These are phyloP conservation scores for Cavia porcellus DNA, from an alignment of 2,113 vertebrate species.

Conservation along the genomic window DNA sequence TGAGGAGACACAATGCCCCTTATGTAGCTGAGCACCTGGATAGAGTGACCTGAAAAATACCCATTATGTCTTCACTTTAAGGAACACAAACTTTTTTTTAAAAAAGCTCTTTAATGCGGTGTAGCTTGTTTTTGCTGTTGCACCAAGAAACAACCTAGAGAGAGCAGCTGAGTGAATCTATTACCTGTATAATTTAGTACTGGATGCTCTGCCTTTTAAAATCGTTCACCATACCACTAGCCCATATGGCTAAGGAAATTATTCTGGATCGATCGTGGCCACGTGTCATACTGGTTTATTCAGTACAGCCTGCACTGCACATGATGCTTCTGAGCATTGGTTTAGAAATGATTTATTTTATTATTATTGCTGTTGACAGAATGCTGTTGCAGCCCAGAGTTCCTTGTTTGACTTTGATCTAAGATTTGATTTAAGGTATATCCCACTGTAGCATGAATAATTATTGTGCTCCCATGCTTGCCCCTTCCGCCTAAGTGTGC, in stretches of 20 bases:
- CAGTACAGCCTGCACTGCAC: fast-evolving
- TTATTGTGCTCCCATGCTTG: not conserved
- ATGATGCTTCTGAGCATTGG: not conserved
- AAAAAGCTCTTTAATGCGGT: not conserved
- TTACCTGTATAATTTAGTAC: not conserved
- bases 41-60: not conserved
- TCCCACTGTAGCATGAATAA: not conserved
- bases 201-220: not conserved
- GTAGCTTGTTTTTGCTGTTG: not conserved
- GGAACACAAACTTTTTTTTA: not conserved
- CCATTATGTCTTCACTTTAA: not conserved
- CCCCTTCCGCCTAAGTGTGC: not conserved
- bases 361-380: not conserved
- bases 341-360: not conserved
- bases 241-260: not conserved
- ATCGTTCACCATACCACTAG: not conserved
- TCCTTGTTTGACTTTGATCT: not conserved
- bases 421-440: not conserved
- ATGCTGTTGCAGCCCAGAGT: not conserved
- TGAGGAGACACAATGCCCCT: not conserved
- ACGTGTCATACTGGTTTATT: not conserved
- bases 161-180: not conserved
- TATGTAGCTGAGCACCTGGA: not conserved
- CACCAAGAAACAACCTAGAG: not conserved
- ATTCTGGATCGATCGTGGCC: not conserved